Percentiles rank a stretch among this genome's conserved stretches.
phyloP scores from a whole-genome alignment of 2,888 invertebrate genomes.

The Cataglyphis rosenhaueri region DNA sequence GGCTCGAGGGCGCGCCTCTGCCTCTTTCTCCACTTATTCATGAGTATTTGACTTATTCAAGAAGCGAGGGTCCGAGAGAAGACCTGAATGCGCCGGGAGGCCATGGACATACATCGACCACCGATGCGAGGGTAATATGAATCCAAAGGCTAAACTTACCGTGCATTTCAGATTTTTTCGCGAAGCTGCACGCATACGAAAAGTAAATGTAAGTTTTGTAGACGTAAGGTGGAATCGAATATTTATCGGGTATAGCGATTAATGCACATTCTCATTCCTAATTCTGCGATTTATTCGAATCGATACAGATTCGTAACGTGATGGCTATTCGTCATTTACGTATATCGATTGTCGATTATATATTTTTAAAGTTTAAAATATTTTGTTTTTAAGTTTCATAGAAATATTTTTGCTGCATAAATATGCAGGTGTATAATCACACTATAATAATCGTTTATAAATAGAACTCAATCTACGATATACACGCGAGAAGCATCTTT shows the following conservation, averaged over 20 bases:
- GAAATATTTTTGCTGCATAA: not conserved
- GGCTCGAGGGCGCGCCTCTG: slow-evolving; percentile 59
- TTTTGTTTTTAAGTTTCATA: not conserved
- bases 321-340: slow-evolving; percentile 13
- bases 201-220: slow-evolving; percentile 12
- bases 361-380: not conserved
- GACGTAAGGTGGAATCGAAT: slow-evolving; percentile 27
- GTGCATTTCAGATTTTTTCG: slow-evolving; percentile 71
- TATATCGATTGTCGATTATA: not conserved
- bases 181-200: slow-evolving; percentile 36
- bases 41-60: slow-evolving; percentile 83
- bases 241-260: slow-evolving; percentile 38
- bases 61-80: slow-evolving; percentile 76
- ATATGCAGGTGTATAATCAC: not conserved
- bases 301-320: not conserved
- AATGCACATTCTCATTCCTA: slow-evolving; percentile 29
- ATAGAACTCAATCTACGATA: not conserved
- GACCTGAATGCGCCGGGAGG: slow-evolving; percentile 71
- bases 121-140: slow-evolving; percentile 76
- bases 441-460: not conserved
- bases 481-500: not conserved
- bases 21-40: slow-evolving; percentile 79
- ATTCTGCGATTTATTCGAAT: slow-evolving; percentile 26
- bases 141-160: slow-evolving; percentile 71
- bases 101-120: slow-evolving; percentile 68